A percentile compares a stretch with the other conserved stretches of the same genome.
Conservation (phyloP, 2,888 invertebrate species). For the Coleophora deauratella region DNA sequence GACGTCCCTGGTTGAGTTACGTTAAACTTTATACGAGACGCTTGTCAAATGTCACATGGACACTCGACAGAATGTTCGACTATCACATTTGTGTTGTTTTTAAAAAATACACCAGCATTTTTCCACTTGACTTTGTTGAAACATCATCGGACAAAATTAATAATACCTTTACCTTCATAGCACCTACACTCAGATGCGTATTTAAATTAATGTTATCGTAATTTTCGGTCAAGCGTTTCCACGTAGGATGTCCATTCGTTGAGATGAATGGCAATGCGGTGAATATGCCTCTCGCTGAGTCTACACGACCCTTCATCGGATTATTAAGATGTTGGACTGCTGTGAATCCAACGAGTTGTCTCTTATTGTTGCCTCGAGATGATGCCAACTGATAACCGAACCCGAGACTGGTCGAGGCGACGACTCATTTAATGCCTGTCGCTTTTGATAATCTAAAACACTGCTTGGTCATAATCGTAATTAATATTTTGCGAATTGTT, state of each 20-base stretch:
- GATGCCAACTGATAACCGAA: conserved; percentile 53
- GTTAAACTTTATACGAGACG: conserved; percentile 47
- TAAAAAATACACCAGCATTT: conserved; percentile 9
- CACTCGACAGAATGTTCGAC: conserved; percentile 27
- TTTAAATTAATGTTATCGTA: conserved; percentile 36
- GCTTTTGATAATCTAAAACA: conserved; percentile 30
- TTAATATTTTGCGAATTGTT: conserved; percentile 9
- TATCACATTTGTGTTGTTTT: conserved; percentile 17
- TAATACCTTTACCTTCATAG: background rate
- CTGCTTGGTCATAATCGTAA: conserved; percentile 8
- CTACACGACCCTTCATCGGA: conserved; percentile 55
- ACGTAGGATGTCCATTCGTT: conserved; percentile 53
- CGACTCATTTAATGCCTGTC: conserved; percentile 69
- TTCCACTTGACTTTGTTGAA: no score
- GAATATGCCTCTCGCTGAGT: conserved; percentile 60
- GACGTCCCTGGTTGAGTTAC: conserved; percentile 54
- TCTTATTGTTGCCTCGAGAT: conserved; percentile 51
- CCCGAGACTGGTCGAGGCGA: conserved; percentile 31
- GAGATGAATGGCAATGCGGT: conserved; percentile 61
- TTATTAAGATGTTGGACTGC: conserved; percentile 62
- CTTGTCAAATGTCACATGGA: conserved; percentile 51
- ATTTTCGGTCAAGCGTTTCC: conserved; percentile 31
- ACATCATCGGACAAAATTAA: no score
- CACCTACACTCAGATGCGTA: conserved; percentile 19
- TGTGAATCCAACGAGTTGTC: conserved; percentile 46